Evolutionary conservation across 2,113 vertebrate genomes (phyloP).

Genomic region (Protobothrops mucrosquamatus): DNA sequence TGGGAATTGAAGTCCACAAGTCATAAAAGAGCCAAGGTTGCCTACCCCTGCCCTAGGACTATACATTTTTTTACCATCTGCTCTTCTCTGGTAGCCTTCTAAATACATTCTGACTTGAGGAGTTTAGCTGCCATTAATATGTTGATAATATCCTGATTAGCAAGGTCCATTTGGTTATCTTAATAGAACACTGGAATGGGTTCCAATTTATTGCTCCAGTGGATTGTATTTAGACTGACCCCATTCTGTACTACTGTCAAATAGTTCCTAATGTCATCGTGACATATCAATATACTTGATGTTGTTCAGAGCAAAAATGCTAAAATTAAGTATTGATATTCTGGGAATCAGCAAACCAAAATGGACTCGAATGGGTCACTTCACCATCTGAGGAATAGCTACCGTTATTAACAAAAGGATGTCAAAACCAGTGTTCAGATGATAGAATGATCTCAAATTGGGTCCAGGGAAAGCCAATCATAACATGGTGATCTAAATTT

Average conservation of each 20-base stretch:
- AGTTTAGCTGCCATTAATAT: neutral
- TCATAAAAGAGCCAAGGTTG: too few species aligned
- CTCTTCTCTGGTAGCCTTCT: neutral
- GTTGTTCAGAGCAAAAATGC: neutral
- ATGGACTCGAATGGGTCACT: neutral
- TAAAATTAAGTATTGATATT: neutral
- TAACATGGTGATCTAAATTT: neutral
- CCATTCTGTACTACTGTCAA: neutral
- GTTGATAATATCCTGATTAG: neutral
- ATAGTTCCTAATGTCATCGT: neutral
- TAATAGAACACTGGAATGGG: neutral
- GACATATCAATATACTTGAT: neutral
- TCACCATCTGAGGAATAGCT: neutral
- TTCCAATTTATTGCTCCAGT: neutral
- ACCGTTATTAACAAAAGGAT: neutral
- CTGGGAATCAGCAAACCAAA: neutral
- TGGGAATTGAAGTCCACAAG: too few species aligned
- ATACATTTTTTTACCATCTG: neutral
- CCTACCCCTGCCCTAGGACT: neutral
- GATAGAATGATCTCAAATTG: neutral
- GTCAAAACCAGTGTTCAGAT: neutral
- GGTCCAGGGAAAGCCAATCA: neutral
- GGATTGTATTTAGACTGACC: neutral
- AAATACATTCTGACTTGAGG: neutral
- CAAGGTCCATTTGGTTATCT: neutral